phyloP scores from a whole-genome alignment of 2,888 invertebrate genomes.

The Tillus elongatus region DNA sequence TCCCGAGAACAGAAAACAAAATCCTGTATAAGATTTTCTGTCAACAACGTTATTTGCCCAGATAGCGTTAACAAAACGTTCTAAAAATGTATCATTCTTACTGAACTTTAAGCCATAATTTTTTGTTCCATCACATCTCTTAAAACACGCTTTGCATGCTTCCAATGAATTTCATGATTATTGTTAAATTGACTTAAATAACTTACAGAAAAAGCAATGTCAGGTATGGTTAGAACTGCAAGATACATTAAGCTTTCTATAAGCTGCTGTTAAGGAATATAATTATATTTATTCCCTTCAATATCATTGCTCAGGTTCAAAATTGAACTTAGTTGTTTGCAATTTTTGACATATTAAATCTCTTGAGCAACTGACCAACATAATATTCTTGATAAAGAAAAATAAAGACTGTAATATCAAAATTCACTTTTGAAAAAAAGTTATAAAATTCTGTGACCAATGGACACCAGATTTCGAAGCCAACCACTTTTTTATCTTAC shows the following conservation, averaged over 20 bases:
- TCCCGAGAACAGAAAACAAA: neutral
- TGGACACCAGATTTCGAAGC: no score
- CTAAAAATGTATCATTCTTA: slow-evolving; percentile 13
- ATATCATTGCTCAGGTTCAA: no score
- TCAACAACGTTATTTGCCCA: slow-evolving; percentile 1
- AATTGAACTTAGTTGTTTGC: no score
- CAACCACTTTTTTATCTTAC: no score
- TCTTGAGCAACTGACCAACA: no score
- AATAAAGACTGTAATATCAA: no score
- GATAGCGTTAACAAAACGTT: slow-evolving; percentile 19
- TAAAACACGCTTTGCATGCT: slow-evolving; percentile 19
- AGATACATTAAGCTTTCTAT: slow-evolving; percentile 21
- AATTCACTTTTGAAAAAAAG: no score
- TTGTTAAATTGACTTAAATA: slow-evolving; percentile 20
- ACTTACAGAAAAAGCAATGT: slow-evolving; percentile 21
- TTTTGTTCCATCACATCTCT: slow-evolving; percentile 20
- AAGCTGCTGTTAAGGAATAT: slow-evolving; percentile 18
- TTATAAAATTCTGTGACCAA: no score
- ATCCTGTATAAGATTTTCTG: neutral
- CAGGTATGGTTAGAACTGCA: slow-evolving; percentile 20
- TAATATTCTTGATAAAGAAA: no score
- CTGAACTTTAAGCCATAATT: slow-evolving; percentile 18
- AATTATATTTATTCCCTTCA: no score
- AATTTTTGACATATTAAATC: no score
- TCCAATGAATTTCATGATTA: slow-evolving; percentile 19